Percentiles rank a stretch among this genome's conserved stretches.
These are phyloP conservation scores for Penaeus indicus DNA, from an alignment of 1,140 invertebrate species.

Conservation along the genomic window DNA sequence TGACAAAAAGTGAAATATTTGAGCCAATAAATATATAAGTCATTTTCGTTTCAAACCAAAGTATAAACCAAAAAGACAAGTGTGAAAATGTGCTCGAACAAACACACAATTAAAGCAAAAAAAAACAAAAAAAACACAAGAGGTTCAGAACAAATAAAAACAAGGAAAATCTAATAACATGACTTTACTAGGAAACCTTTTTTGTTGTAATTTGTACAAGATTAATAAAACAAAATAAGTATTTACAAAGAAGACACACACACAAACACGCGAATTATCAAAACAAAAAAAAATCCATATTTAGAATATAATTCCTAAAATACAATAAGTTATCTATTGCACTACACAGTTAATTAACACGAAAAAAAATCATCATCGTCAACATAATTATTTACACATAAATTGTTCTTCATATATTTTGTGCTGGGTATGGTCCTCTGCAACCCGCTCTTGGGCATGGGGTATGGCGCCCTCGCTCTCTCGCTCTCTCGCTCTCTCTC, in stretches of 20 bases:
- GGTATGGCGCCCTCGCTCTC: too few species aligned
- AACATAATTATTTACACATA: conserved; percentile 3
- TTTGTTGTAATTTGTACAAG: conserved; percentile 54
- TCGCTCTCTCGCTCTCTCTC: too few species aligned
- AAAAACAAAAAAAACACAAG: conserved; percentile 13
- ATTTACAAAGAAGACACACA: conserved; percentile 48
- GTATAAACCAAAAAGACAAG: too few species aligned
- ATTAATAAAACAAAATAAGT: conserved; percentile 52
- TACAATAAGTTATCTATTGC: conserved; percentile 63
- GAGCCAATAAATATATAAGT: too few species aligned
- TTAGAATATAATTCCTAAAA: neutral
- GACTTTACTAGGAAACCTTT: conserved; percentile 55
- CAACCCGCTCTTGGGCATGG: too few species aligned
- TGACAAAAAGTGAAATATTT: too few species aligned
- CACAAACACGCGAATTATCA: neutral
- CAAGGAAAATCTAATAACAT: conserved; percentile 24
- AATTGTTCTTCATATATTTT: conserved; percentile 51
- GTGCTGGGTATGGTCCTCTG: conserved; percentile 40
- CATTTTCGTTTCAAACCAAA: too few species aligned
- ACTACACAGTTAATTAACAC: conserved; percentile 63
- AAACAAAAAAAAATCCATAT: neutral
- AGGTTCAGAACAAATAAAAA: conserved; percentile 2
- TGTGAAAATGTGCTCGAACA: neutral
- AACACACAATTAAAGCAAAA: neutral
- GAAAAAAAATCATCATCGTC: neutral